phyloP scores from a whole-genome alignment of 2,113 vertebrate species.

The Oncorhynchus nerka region DNA sequence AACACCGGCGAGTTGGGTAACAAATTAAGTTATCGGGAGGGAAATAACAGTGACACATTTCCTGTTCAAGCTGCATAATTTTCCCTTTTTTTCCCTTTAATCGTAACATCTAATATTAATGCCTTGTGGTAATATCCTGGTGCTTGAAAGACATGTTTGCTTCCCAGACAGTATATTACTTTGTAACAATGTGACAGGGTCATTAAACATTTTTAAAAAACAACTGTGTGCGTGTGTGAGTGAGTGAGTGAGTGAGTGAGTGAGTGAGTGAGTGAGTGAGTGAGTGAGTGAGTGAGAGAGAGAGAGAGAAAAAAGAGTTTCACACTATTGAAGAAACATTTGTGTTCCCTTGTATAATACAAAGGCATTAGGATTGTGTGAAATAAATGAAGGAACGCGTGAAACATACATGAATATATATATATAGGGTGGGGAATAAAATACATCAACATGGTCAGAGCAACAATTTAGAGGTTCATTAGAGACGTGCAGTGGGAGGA shows the following conservation, averaged over 20 bases:
- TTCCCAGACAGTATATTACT: neutral
- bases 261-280: neutral
- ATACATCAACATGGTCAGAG: neutral
- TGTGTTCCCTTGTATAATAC: too few species aligned
- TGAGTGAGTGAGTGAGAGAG: neutral
- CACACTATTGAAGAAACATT: too few species aligned
- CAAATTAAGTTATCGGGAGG: conserved; percentile 60
- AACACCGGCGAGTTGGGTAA: conserved; percentile 63
- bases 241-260: neutral
- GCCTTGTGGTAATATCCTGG: neutral
- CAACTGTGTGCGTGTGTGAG: neutral
- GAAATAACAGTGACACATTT: conserved; percentile 56
- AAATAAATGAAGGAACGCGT: too few species aligned
- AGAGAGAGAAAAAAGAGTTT: too few species aligned
- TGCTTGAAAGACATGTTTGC: neutral
- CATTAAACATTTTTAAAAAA: neutral
- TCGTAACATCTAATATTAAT: neutral
- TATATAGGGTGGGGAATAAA: neutral
- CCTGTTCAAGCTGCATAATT: conserved; percentile 24
- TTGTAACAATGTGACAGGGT: neutral
- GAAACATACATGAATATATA: too few species aligned
- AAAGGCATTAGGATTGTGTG: too few species aligned
- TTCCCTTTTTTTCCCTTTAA: neutral
- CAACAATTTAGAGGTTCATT: neutral
- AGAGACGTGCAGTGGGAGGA: neutral